Conservation (phyloP, 2,797 vertebrate genomes). For the Myotis planiceps region DNA sequence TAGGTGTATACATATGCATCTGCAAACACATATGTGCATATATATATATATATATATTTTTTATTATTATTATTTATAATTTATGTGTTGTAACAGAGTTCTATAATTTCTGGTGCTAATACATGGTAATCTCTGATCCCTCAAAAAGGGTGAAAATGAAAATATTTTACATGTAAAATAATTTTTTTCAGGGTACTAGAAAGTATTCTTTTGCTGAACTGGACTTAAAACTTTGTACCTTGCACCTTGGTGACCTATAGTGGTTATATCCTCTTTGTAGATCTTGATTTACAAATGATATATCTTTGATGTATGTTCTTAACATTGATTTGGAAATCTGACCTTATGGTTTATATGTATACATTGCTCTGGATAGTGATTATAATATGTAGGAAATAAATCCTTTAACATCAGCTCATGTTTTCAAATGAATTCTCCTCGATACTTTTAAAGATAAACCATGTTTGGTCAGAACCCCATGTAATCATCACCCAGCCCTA, state of each 20-base stretch:
- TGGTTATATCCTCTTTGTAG: background rate
- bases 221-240: background rate
- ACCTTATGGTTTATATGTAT: background rate
- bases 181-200: background rate
- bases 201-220: slow-evolving; percentile 23
- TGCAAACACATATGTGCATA: background rate
- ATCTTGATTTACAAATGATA: background rate
- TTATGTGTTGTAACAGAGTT: slow-evolving; percentile 22
- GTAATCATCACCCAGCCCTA: background rate
- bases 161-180: slow-evolving; percentile 31
- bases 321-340: slow-evolving; percentile 39
- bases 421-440: slow-evolving; percentile 36
- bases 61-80: background rate
- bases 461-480: background rate
- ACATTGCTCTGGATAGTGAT: background rate
- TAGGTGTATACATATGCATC: background rate
- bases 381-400: slow-evolving; percentile 23
- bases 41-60: background rate
- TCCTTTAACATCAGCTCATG: background rate
- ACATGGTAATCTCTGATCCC: background rate
- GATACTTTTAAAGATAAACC: background rate
- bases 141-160: slow-evolving; percentile 25
- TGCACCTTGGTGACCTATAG: background rate
- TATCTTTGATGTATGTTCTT: background rate
- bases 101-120: slow-evolving; percentile 7